Evolutionary conservation across 2,113 vertebrate species (phyloP).

Genomic region (Polypterus bichir): DNA sequence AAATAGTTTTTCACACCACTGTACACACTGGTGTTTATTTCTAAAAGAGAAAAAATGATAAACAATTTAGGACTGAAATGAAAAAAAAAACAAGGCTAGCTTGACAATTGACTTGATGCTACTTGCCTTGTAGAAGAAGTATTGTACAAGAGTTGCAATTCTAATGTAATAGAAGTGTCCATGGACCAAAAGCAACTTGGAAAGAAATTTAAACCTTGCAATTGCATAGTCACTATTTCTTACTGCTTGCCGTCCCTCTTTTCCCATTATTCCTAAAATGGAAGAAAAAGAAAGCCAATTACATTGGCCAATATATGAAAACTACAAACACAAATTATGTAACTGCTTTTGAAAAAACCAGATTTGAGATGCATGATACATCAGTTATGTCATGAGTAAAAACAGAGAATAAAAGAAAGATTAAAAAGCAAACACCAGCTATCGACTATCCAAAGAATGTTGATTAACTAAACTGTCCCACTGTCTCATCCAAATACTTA

Average conservation of each 20-base stretch:
- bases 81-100: background rate
- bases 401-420: no score
- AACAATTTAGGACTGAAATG: background rate
- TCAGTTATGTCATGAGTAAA: no score
- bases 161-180: slow-evolving; percentile 98
- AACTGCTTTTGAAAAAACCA: background rate
- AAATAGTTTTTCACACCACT: no score
- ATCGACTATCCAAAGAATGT: no score
- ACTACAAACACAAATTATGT: slow-evolving; percentile 1
- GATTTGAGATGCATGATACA: no score
- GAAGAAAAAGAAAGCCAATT: background rate
- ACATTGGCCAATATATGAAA: background rate
- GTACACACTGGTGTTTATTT: background rate
- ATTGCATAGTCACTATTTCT: slow-evolving; percentile 99
- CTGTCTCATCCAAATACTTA: no score
- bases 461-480: no score
- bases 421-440: no score
- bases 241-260: slow-evolving; percentile 94
- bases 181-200: slow-evolving; percentile 92
- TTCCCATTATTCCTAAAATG: slow-evolving; percentile 86
- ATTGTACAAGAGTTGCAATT: slow-evolving; percentile 97
- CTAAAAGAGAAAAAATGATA: background rate
- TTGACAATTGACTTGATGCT: background rate
- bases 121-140: slow-evolving; percentile 99
- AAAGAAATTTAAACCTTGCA: slow-evolving; percentile 90